Base-by-base conservation (phyloP, 2,797 vertebrate species). In the Prionace glauca region DNA sequence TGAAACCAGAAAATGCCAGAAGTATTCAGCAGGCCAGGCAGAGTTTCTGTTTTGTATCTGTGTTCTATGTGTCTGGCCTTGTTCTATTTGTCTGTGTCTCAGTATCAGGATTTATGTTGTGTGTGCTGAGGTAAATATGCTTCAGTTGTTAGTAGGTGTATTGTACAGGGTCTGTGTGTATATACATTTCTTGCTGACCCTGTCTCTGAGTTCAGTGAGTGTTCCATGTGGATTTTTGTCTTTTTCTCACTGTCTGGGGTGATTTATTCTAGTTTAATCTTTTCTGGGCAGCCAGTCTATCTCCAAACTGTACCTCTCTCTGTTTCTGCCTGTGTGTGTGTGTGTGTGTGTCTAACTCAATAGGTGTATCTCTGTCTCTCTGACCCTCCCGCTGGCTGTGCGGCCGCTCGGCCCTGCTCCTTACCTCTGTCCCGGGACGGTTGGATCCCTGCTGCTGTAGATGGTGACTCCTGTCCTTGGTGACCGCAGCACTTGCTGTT, bases 361-460 rank as follows among this genome's bases (percentile, higher is more conserved):
- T 74, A 3, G 16, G 50, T 24, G 32, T 65, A 8, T 79, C n/a
- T 79, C 20, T n/a, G 4, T 67, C 5, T 36, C 32, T 65, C 60
- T 91, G 88, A 36, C 32, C 88, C 32, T 92, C 90, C n/a, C 62
- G 62, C 2, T 36, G 18, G 18, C 62, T 3, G 18, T 36, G 90
- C 65, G 81, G 8, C 41, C 81, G 36, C 41, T 84, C 81, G 81
- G 41, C 18, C 81, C 81, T 45, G 18, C 65, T 62, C 56, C 87
- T 92, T 92, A 92, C 90, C 90, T 92, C 62, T 92, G 14, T 92
- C 62, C 62, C 90, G 62, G 90, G 90, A 65, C 56, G 56, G 14
- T 65, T 12, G 29, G 56, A 29, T 62, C 32, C 32, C 87, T 5
- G n/a, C 29, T n/a, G 26, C 1, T 62, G 87, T n/a, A 2, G 20